Evolutionary conservation across 2,888 invertebrate species (phyloP), one percentile per base, ranked within the genome.

Genomic region (Apamea epomidion): DNA sequence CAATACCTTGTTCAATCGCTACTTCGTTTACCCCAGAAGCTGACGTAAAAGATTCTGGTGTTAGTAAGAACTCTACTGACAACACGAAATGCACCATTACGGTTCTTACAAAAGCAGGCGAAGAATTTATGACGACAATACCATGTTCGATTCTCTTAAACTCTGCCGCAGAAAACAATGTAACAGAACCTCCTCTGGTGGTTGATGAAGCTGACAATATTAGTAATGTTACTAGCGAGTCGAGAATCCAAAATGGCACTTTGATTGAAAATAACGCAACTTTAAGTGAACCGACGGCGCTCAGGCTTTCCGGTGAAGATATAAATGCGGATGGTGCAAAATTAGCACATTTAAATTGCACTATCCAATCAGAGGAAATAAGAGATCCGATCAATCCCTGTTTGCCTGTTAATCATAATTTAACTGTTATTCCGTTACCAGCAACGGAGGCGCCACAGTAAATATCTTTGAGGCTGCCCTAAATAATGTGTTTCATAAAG

Each of bases 1-100:
- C 95, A 6, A 97, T 97, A 90, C 97, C 97, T 18, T 97, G 97
- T 90, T 94, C 97, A 42, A 97, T 97, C 37, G 97, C 97, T 71
- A 96, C 97, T 45, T 97, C 97, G 1, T 97, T 97, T 88, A 94
- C 95, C 14, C 97, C 97, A 12, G 95, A 97, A 54, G 95, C 96
- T 67, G 94, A 96, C 83, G 93, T 96, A 10, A 96, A 97, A 89
- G 94, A 95, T 64, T 87, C 92, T 16, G 91, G 92, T 78, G 86
- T 89, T 68, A 91, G 90, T 65, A 91, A 93, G 64, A 93, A 93
- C 78, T 85, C 92, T 54, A 90, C 91, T 12, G 96, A 96, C 85
- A 94, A 92, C 71, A 97, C 97, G 4, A 96, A 96, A 91, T 97
- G 97, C 89, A 97, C 93, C 3, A 93, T 97, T 42, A 95, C 96